Evolutionary conservation across 1,140 invertebrate genomes (phyloP).

Genomic region (Atta cephalotes): DNA sequence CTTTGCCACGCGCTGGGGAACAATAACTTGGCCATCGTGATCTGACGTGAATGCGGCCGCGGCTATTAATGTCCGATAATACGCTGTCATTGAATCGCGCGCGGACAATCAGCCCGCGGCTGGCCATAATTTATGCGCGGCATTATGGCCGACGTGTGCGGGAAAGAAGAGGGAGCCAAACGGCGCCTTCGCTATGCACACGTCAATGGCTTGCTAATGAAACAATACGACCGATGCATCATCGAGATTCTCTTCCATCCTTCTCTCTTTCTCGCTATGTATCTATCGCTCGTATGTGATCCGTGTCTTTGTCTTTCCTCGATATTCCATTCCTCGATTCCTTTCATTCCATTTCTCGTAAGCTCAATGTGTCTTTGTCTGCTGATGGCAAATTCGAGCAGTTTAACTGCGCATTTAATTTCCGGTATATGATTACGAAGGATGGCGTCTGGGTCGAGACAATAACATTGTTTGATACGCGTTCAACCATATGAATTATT

Average conservation of each 20-base stretch:
- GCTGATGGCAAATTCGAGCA: slow-evolving; percentile 58
- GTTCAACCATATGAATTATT: background rate
- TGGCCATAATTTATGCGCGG: slow-evolving; percentile 70
- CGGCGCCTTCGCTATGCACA: slow-evolving; percentile 29
- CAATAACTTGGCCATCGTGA: slow-evolving; percentile 70
- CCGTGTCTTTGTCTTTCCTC: slow-evolving; percentile 16
- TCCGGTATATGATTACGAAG: slow-evolving; percentile 8
- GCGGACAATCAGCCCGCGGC: slow-evolving; percentile 63
- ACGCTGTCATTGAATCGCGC: slow-evolving; percentile 73
- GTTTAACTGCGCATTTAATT: slow-evolving; percentile 36
- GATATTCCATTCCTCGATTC: slow-evolving; percentile 29
- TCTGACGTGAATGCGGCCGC: slow-evolving; percentile 68
- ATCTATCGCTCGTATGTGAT: slow-evolving; percentile 9
- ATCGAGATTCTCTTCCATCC: slow-evolving; percentile 22
- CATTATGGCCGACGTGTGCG: slow-evolving; percentile 42
- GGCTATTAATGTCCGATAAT: slow-evolving; percentile 73
- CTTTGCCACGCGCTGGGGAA: slow-evolving; percentile 59
- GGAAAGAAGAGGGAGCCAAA: slow-evolving; percentile 54
- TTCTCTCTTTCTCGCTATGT: background rate
- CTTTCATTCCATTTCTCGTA: background rate
- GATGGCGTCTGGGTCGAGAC: background rate
- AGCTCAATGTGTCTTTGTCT: slow-evolving; percentile 27
- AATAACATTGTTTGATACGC: background rate
- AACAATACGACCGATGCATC: slow-evolving; percentile 69
- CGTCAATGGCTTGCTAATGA: slow-evolving; percentile 76